These are phyloP conservation scores for Coptodon bakossiorum DNA, from an alignment of 2,113 vertebrate genomes.

Conservation along the genomic window DNA sequence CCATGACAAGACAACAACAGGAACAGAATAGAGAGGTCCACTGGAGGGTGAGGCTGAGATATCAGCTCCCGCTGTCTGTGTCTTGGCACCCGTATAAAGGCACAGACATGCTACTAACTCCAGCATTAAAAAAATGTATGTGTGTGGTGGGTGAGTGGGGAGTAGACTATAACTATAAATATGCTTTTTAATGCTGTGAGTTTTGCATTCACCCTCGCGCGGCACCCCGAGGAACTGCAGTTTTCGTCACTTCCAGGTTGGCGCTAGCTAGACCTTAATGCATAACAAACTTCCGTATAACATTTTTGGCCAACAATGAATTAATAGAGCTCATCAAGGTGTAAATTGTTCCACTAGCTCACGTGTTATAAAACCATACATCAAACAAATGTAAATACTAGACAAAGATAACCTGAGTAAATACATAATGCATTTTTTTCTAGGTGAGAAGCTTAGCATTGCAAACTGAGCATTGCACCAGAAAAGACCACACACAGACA, in stretches of 20 bases:
- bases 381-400: neutral
- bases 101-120: neutral
- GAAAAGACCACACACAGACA: constrained; percentile 61
- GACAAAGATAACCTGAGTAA: neutral
- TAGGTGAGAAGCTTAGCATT: neutral
- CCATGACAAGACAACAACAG: neutral
- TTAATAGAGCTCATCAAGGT: neutral
- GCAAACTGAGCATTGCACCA: neutral
- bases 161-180: neutral
- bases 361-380: neutral
- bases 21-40: neutral
- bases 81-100: neutral
- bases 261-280: neutral
- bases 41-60: neutral
- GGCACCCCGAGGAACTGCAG: neutral
- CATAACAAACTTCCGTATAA: neutral
- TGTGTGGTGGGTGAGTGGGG: neutral
- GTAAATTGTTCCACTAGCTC: neutral
- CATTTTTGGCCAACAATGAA: neutral
- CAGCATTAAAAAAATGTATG: neutral
- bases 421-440: neutral
- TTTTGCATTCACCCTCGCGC: neutral
- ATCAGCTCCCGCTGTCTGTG: neutral
- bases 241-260: neutral
- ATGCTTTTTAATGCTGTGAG: neutral